Evolutionary conservation across 2,797 vertebrate genomes (phyloP), one percentile per base, ranked within the genome.

Genomic region (Oreonectes daqikongensis): DNA sequence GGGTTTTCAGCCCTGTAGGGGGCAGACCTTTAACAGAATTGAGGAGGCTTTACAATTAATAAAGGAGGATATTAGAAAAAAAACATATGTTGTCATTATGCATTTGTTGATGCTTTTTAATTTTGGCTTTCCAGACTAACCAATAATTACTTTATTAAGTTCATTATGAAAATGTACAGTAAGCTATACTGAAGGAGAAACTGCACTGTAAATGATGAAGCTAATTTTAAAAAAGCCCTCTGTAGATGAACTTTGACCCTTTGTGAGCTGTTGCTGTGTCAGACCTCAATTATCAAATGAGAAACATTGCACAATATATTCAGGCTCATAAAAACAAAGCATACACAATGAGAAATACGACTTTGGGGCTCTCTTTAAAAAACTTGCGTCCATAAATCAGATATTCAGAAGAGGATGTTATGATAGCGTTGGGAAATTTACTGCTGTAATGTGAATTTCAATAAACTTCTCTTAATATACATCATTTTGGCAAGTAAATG

Each of bases 211-310:
- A 64, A 80, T 84, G 69, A 71, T 53, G 63, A 66, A 77, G 66
- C 70, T 73, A 64, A 84, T 86, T 79, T 50, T 2, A 9, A 44
- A 77, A 63, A 80, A 83, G 83, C 84, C 81, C 72, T 38, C 61
- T 50, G 53, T 30, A 4, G 15, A 53, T 79, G 69, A 82, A 38
- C 79, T 79, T 72, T 82, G 55, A 69, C 63, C 80, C 46, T 59
- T 46, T 65, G 67, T 80, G 74, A 61, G 71, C 64, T 85, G 82
- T 86, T 81, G 82, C 50, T 80, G 35, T 55, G 77, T 80, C 72
- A 72, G 72, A 76, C 66, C 66, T 82, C 69, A 83, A 84, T 86
- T 86, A 84, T 80, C 83, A 84, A 86, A 86, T 84, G 80, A 69
- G 70, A 52, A 73, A 50, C 30, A 73, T 77, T 22, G 60, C 66